These are phyloP conservation scores for Myrmecophaga tridactyla DNA, from an alignment of 2,113 vertebrate genomes.

Conservation along the genomic window DNA sequence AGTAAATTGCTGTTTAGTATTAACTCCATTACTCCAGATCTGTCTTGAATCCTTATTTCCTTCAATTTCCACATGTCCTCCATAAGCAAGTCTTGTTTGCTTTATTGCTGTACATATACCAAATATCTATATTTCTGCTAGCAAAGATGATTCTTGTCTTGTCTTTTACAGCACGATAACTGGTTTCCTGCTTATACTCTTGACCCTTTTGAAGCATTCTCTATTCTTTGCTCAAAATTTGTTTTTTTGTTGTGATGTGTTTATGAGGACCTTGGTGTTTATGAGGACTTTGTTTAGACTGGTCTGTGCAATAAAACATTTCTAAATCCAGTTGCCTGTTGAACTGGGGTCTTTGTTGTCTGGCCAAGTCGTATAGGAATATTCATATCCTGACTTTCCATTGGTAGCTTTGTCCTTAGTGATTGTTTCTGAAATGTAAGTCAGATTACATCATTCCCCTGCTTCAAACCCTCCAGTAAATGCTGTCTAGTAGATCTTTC, in stretches of 20 bases:
- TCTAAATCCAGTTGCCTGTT: background rate
- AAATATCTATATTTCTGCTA: background rate
- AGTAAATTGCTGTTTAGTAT: background rate
- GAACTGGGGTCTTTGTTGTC: background rate
- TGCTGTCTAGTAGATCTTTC: background rate
- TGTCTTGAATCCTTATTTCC: background rate
- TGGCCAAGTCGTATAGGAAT: background rate
- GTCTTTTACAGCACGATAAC: background rate
- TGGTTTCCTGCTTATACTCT: background rate
- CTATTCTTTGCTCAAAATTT: background rate
- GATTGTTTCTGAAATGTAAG: background rate
- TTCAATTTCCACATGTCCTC: background rate
- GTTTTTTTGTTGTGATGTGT: background rate
- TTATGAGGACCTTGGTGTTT: background rate
- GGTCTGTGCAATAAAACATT: background rate
- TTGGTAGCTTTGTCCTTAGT: background rate
- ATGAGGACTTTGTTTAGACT: background rate
- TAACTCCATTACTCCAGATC: background rate
- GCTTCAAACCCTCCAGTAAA: background rate
- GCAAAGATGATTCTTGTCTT: background rate
- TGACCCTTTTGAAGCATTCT: background rate
- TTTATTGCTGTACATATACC: background rate
- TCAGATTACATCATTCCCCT: background rate
- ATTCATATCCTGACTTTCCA: background rate
- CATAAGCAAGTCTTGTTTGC: background rate